Evolutionary conservation across 2,888 invertebrate genomes (phyloP).

Genomic region (Leucophora obtusa): DNA sequence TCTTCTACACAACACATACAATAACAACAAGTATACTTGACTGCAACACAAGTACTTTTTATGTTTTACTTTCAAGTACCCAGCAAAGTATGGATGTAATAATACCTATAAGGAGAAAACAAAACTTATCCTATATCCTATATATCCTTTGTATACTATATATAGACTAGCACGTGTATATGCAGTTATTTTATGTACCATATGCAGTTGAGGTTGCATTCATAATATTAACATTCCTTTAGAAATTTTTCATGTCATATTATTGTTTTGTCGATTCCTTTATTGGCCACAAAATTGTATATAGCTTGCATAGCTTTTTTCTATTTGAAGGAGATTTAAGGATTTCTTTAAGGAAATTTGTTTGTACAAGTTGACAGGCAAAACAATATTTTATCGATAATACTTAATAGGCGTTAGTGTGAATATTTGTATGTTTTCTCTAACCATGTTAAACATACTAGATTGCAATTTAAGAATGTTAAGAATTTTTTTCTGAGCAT

Average conservation of each 20-base stretch:
- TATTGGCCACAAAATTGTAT: slow-evolving; percentile 27
- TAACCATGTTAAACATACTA: too few relatives aligned
- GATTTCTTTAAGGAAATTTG: background rate
- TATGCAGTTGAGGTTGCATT: slow-evolving; percentile 18
- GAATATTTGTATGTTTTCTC: too few relatives aligned
- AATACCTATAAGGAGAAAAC: background rate
- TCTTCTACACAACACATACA: slow-evolving; percentile 43
- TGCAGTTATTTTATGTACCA: background rate
- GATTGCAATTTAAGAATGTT: too few relatives aligned
- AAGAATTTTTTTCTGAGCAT: too few relatives aligned
- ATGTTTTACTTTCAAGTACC: slow-evolving; percentile 10
- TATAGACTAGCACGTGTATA: too few relatives aligned
- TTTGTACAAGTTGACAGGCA: too few relatives aligned
- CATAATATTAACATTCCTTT: slow-evolving; percentile 23
- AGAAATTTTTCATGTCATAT: slow-evolving; percentile 3
- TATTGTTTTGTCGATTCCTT: slow-evolving; percentile 8
- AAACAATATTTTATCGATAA: too few relatives aligned
- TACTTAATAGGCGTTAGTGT: too few relatives aligned
- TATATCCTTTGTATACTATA: too few relatives aligned
- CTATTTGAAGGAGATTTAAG: background rate
- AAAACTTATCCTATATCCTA: too few relatives aligned
- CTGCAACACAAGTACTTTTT: slow-evolving; percentile 34
- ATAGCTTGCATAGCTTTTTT: background rate
- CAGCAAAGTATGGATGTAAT: background rate
- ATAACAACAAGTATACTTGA: slow-evolving; percentile 56